Evolutionary conservation across 2,888 invertebrate genomes (phyloP), one percentile per base, ranked within the genome.

Genomic region (Xestia ashworthii): DNA sequence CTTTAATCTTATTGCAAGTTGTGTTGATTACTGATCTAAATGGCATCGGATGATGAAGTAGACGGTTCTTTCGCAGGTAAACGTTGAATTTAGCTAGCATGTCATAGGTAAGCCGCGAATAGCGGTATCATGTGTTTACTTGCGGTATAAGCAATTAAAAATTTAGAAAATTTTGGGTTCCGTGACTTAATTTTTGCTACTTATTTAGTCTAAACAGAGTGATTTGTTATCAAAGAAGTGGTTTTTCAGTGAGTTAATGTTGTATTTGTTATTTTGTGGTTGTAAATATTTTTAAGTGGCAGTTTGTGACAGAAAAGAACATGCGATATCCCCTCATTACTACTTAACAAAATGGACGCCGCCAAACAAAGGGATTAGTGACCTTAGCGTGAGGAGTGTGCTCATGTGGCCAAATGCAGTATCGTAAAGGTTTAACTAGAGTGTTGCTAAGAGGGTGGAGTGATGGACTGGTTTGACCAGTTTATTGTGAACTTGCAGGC

Each of bases 31-130:
- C 93, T 94, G 91, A 89, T 93, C 91, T 94, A 95, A 95, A 98
- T 98, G 98, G 98, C 98, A 95, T 98, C 98, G 87, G 98, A 98
- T 92, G 98, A 98, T 93, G 98, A 98, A 96, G 98, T 98, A 94
- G 98, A 98, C 92, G 98, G 98, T 94, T 98, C 98, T 94, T 98
- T 98, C 94, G 98, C 98, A 97, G 98, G 98, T 98, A 97, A 98
- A 98, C 96, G 92, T 91, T 93, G 89, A 93, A 93, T 95, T 95
- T 95, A 92, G 93, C 94, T 96, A 96, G 96, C 95, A 96, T 96
- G 96, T 96, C 96, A 96, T 97, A 97, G 96, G 95, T 95, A 97
- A 97, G 95, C 96, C 96, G 96, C 96, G 96, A 95, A 96, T 97
- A 97, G 97, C 97, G 96, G 97, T 97, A 97, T 97, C 96, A 96